Percentiles rank a stretch among this genome's conserved stretches.
Evolutionary conservation across 2,113 vertebrate species (phyloP).

Genomic region (Engraulis encrasicolus): DNA sequence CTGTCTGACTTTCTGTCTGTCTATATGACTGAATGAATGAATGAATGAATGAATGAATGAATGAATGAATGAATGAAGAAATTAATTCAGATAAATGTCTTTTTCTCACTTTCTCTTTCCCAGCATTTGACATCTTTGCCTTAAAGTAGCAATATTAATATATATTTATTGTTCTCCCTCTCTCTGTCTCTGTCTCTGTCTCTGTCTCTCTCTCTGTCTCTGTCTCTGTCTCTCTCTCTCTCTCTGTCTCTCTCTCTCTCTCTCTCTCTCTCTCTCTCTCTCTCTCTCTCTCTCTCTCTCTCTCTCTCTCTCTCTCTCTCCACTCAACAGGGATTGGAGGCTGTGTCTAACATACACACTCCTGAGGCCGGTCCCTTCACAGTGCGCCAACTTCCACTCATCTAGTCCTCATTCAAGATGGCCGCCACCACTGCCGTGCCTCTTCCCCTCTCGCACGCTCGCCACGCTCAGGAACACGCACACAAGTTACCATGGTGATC

Average conservation of each 20-base stretch:
- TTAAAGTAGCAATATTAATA: no score
- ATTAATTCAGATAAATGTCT: no score
- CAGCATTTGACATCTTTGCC: no score
- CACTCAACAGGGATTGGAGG: not conserved
- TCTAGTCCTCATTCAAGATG: constrained; percentile 40
- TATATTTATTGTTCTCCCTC: no score
- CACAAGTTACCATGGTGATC: constrained; percentile 83
- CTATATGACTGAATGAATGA: no score
- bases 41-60: no score
- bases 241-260: not conserved
- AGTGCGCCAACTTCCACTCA: constrained; percentile 39
- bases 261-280: not conserved
- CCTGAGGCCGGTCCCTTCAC: constrained; percentile 42
- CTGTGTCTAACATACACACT: constrained; percentile 37
- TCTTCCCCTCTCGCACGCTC: constrained; percentile 55
- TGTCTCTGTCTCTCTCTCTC: not conserved
- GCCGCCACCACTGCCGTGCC: not conserved
- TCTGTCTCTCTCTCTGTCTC: not conserved
- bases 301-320: not conserved
- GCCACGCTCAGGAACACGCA: constrained; percentile 59
- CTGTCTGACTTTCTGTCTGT: no score
- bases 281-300: not conserved
- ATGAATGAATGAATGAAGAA: no score
- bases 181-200: not conserved
- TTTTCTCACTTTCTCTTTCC: no score